Conservation (phyloP, 92 coral and sea anemone species). For the Zoanthus solanderi region DNA sequence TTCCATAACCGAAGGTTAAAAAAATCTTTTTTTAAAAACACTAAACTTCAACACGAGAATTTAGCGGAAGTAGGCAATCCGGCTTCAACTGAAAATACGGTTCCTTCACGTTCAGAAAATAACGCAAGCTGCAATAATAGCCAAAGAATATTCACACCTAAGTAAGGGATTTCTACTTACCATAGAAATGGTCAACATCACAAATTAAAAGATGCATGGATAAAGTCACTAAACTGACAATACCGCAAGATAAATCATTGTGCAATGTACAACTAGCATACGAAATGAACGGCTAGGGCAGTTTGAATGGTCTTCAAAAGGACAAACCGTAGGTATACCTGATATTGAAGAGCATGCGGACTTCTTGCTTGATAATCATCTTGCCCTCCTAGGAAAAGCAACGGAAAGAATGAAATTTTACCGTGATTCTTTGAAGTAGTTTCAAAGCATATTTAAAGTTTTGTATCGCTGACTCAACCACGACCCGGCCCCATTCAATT, state of each 20-base stretch:
- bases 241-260: slow-evolving; percentile 17
- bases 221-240: slow-evolving; percentile 29
- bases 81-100: slow-evolving; percentile 19
- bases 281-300: neutral
- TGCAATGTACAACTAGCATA: slow-evolving; percentile 44
- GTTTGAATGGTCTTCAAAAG: neutral
- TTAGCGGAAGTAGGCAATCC: slow-evolving; percentile 35
- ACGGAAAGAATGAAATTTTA: slow-evolving; percentile 44
- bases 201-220: slow-evolving; percentile 19
- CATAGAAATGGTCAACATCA: slow-evolving; percentile 36
- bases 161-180: slow-evolving; percentile 24
- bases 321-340: slow-evolving; percentile 9
- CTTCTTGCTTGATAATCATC: slow-evolving; percentile 33
- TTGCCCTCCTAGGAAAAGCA: slow-evolving; percentile 40
- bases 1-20: neutral
- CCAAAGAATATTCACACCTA: neutral
- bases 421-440: slow-evolving; percentile 40
- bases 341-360: neutral
- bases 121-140: neutral
- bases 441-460: slow-evolving; percentile 36
- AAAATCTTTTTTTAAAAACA: slow-evolving; percentile 12
- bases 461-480: slow-evolving; percentile 44
- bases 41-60: neutral
- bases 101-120: neutral
- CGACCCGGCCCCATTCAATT: slow-evolving; percentile 37